A percentile compares a stretch with the other conserved stretches of the same genome.
Conservation (phyloP, 1,140 invertebrate species). For the Solenopsis invicta region DNA sequence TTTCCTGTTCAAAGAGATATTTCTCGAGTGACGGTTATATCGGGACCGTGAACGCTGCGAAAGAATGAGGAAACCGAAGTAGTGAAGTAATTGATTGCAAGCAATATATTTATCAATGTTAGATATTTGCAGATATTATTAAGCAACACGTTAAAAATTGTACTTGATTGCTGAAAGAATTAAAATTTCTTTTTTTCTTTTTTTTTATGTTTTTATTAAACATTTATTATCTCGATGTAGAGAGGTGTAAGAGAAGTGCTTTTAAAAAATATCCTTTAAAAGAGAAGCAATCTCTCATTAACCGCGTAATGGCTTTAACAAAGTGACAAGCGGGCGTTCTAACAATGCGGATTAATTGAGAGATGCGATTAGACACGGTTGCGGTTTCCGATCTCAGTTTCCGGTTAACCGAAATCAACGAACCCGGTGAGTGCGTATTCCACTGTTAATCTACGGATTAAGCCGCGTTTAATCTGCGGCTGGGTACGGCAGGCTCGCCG, state of each 20-base stretch:
- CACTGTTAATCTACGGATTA: constrained; percentile 73
- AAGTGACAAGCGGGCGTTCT: constrained; percentile 14
- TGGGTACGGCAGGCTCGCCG: constrained; percentile 60
- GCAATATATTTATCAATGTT: neutral
- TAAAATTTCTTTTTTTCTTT: neutral
- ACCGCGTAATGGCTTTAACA: constrained; percentile 1
- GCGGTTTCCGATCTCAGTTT: constrained; percentile 64
- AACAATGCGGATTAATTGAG: constrained; percentile 24
- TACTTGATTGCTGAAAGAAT: neutral
- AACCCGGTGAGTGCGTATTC: constrained; percentile 63
- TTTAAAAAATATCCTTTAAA: neutral
- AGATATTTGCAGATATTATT: neutral
- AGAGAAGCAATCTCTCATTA: neutral
- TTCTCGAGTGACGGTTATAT: constrained; percentile 60
- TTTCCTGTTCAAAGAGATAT: neutral
- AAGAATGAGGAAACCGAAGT: neutral
- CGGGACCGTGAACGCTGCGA: neutral
- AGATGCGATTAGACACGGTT: constrained; percentile 48
- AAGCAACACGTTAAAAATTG: neutral
- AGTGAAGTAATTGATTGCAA: neutral
- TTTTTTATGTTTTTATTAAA: neutral
- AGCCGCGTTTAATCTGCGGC: constrained; percentile 72
- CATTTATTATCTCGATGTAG: neutral
- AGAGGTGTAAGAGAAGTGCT: neutral
- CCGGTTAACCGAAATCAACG: constrained; percentile 50